Evolutionary conservation across 2,797 vertebrate genomes (phyloP).

Genomic region (Pipistrellus pipistrellus): DNA sequence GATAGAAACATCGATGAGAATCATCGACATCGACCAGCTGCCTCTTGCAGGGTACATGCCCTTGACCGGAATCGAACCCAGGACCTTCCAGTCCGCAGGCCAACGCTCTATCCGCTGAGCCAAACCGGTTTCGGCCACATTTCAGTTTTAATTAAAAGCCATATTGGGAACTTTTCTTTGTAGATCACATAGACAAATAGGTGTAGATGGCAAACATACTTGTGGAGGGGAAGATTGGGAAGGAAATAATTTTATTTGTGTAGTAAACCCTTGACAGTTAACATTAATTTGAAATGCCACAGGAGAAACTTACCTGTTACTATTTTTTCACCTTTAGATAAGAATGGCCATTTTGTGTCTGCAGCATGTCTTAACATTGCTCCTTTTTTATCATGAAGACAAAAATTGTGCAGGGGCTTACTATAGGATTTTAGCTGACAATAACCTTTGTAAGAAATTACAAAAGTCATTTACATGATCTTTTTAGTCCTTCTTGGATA

Average conservation of each 20-base stretch:
- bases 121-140: background rate
- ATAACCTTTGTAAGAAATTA: conserved; percentile 44
- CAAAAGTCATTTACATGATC: conserved; percentile 4
- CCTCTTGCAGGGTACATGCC: no score
- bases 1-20: no score
- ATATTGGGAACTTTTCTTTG: background rate
- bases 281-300: conserved; percentile 49
- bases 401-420: conserved; percentile 35
- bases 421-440: conserved; percentile 44
- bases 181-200: background rate
- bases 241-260: conserved; percentile 60
- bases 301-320: conserved; percentile 20
- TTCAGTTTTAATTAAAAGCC: conserved; percentile 48
- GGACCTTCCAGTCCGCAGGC: no score
- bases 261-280: conserved; percentile 68
- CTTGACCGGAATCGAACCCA: no score
- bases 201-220: conserved; percentile 14
- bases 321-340: conserved; percentile 62
- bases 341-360: conserved; percentile 57
- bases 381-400: conserved; percentile 43
- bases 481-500: conserved; percentile 48
- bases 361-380: conserved; percentile 44
- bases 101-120: no score
- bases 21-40: no score
- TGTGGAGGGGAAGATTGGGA: conserved; percentile 34